Base-by-base conservation (phyloP, 2,113 vertebrate genomes). In the Pteruthius melanotis region DNA sequence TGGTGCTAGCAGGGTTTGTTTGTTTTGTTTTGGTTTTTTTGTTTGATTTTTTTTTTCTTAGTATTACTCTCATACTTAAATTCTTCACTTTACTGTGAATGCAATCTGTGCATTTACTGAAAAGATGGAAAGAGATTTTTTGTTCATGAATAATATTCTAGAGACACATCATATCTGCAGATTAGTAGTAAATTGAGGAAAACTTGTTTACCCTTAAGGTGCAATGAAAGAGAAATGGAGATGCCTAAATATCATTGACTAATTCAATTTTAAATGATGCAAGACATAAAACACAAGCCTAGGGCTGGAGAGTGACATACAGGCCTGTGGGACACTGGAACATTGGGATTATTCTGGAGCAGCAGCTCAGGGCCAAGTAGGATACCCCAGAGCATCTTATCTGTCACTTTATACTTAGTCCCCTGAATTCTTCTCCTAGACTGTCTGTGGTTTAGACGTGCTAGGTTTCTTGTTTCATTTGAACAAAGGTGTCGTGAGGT, bases 301-400 rank as follows among this genome's bases (percentile, higher is more conserved):
- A 33, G 27, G 13, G 6, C 44, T 76, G 21, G 9, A 2, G 1
- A 13, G 6, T 33, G 17, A 69, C 15, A 52, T 6, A 64, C 0
- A 1, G 28, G 9, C 53, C 37, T 61, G 57, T 44, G 16, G 2
- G 2, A 90, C 6, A 42, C 30, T 40, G 14, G 2, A 2, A 90
- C 5, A 35, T 13, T 1, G 1, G 24, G 9, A 33, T 42, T 19
- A 64, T 91, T 57, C 35, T 60, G n/a, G 7, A 76, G 28, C 7
- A 15, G 22, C 18, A 60, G 11, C 27, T 76, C 53, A 60, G 40
- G 6, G 11, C 13, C 24, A 52, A 19, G 2, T 14, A 77, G 31
- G 26, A 53, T 74, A 89, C 5, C 11, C 13, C 15, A 70, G 40
- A 52, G 6, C 22, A 45, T 56, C 26, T 68, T 76, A 47, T 53